Evolutionary conservation across 2,113 vertebrate species (phyloP), one percentile per base, ranked within the genome.

Genomic region (Cinclus mexicanus): DNA sequence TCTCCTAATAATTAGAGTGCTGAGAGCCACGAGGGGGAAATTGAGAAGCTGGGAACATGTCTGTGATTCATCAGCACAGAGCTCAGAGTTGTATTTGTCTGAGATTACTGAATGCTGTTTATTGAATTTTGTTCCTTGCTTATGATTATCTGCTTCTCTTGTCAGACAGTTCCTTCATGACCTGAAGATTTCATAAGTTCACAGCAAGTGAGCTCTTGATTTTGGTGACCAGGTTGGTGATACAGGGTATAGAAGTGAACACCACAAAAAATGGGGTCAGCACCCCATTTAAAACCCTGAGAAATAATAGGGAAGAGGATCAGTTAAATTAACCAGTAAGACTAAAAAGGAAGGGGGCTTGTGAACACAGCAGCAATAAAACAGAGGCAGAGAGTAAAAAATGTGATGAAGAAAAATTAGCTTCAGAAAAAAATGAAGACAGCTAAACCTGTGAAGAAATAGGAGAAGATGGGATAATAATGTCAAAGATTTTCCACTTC

Each of bases 21-120:
- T 42, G 42, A 83, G 53, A 97, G 85, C 53, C 75, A 92, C 59
- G 67, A 92, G 90, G 47, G 29, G 72, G 61, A 94, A 87, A 93
- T 71, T 14, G 65, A 90, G 92, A 90, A 47, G 22, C 52, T 87
- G 64, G 46, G 67, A 93, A 57, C 10, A 87, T 1, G 4, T 63
- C 60, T 57, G 74, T 60, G 93, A 84, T 60, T 78, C 87, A 81
- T 75, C 93, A 79, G 1, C 80, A 29, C 1, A 35, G 77, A 78
- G 61, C 61, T 87, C 77, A 72, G 37, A 91, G 39, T 56, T 82
- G 37, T n/a, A 78, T 89, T 87, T 92, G 24, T 78, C 37, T 82
- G 74, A 91, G 81, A 76, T 87, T 82, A 91, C n/a, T 65, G 81
- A 77, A 91, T 55, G 53, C 67, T 70, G 29, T 90, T 94, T 87